Percentiles rank a stretch among this genome's conserved stretches.
phyloP scores from a whole-genome alignment of 2,797 vertebrate species.

The Hydrocynus forskahlii region DNA sequence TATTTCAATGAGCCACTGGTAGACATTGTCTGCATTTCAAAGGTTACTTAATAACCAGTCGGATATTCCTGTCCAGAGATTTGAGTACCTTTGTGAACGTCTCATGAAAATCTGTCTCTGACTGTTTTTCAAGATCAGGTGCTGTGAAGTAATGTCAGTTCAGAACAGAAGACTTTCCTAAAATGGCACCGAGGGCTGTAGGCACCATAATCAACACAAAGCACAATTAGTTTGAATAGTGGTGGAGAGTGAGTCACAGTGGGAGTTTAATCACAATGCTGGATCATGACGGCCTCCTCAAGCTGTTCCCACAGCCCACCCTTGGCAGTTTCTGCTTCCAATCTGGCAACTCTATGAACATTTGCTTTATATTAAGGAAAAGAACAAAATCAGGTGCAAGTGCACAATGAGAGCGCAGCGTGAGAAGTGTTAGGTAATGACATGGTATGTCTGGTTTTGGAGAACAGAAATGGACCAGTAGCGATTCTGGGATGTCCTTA shows the following conservation, averaged over 20 bases:
- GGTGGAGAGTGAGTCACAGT: conserved; percentile 69
- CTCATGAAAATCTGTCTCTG: neutral
- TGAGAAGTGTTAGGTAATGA: neutral
- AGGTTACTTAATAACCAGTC: too few species aligned
- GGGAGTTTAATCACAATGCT: conserved; percentile 77
- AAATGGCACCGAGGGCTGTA: conserved; percentile 65
- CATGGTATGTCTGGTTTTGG: neutral
- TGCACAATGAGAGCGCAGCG: neutral
- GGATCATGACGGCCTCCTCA: conserved; percentile 73
- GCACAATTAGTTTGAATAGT: conserved; percentile 72
- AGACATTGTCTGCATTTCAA: too few species aligned
- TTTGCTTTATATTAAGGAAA: conserved; percentile 22
- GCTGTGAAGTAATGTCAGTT: conserved; percentile 55
- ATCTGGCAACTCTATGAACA: conserved; percentile 52
- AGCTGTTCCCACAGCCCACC: conserved; percentile 69
- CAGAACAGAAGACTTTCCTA: conserved; percentile 62
- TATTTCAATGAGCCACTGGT: too few species aligned
- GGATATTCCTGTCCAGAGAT: too few species aligned
- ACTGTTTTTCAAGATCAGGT: conserved; percentile 5
- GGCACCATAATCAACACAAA: conserved; percentile 71
- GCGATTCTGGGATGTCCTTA: neutral
- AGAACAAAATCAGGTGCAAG: neutral
- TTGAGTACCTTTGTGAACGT: neutral
- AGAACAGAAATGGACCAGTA: neutral
- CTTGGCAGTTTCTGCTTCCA: conserved; percentile 44